phyloP scores from a whole-genome alignment of 1,140 invertebrate genomes.

The Drosophila kanapiae region DNA sequence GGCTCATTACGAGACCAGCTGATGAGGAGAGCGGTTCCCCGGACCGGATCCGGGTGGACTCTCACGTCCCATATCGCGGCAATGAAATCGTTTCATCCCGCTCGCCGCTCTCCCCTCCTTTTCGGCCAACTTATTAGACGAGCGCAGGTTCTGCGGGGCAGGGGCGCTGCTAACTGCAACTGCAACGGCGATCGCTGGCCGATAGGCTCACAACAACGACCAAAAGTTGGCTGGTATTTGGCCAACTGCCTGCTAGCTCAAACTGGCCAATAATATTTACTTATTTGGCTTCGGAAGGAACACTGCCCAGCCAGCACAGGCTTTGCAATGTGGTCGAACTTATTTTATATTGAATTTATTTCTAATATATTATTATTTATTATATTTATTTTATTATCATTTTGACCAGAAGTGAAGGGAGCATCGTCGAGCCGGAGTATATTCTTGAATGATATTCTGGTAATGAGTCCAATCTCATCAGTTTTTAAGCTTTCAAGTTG shows the following conservation, averaged over 20 bases:
- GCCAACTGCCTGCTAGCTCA: slow-evolving; percentile 31
- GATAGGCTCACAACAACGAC: slow-evolving; percentile 48
- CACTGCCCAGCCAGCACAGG: slow-evolving; percentile 9
- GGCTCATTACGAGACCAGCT: slow-evolving; percentile 66
- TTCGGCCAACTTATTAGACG: slow-evolving; percentile 30
- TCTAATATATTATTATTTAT: too few species aligned
- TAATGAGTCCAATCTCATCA: too few species aligned
- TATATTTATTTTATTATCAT: too few species aligned
- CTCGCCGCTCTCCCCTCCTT: background rate
- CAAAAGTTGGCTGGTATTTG: slow-evolving; percentile 44
- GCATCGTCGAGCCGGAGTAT: too few species aligned
- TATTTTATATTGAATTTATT: too few species aligned
- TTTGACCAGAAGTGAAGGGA: too few species aligned
- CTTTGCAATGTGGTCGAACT: background rate
- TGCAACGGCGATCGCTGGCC: slow-evolving; percentile 36
- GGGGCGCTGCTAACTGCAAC: slow-evolving; percentile 28
- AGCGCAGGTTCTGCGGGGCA: slow-evolving; percentile 48
- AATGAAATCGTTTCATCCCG: slow-evolving; percentile 43
- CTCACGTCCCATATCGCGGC: slow-evolving; percentile 59
- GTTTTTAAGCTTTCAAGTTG: too few species aligned
- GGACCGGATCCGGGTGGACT: too few species aligned
- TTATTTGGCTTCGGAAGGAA: slow-evolving; percentile 48
- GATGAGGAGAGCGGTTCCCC: slow-evolving; percentile 49
- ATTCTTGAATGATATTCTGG: too few species aligned
- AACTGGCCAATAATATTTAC: slow-evolving; percentile 61